Base-by-base conservation (phyloP, 1,140 invertebrate species). In the Apis laboriosa region DNA sequence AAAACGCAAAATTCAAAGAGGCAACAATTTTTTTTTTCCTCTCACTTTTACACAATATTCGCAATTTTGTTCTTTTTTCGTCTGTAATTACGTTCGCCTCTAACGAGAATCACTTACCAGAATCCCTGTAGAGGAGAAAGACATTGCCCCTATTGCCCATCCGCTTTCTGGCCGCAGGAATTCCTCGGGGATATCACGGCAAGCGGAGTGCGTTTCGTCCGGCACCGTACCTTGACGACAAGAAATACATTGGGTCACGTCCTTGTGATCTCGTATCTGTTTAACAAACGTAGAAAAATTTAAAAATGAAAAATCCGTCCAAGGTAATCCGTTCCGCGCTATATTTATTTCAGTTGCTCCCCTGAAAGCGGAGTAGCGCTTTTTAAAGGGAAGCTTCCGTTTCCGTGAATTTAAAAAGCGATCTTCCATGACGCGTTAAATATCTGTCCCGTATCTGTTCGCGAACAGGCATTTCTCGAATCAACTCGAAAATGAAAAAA, bases 101-200 rank as follows among this genome's bases (percentile, higher is more conserved):
- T n/a, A 19, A 19, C 7, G 21, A 13, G 19, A 34, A 53, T 17
- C 72, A 83, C 97, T 97, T 79, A 98, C 95, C 72, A 98, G 92
- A 80, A 98, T 97, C 49, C 98, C 98, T 13, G 96, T 95, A 9
- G 97, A 95, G 64, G 96, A 97, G 89, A 97, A 96, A 19, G 96
- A 95, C 97, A 97, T 98, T 2, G 98, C 98, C 0, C 97, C 97
- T 74, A 99, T 98, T 1, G 98, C 98, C 96, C 97, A 98, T 51
- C 97, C 96, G 90, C 97, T 96, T 87, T 96, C 96, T 7, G 96
- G 96, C 51, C 96, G 94, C 68, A 99, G 95, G 92, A 98, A 99
- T 51, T 97, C 96, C 93, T 98, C 97, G 0, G 97, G 97, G 63
- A 99, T 97, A 55, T 96, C 94, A 0, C 95, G 95, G 92, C 98